Evolutionary conservation across 2,888 invertebrate species (phyloP).

Genomic region (Palloptera scutellata): DNA sequence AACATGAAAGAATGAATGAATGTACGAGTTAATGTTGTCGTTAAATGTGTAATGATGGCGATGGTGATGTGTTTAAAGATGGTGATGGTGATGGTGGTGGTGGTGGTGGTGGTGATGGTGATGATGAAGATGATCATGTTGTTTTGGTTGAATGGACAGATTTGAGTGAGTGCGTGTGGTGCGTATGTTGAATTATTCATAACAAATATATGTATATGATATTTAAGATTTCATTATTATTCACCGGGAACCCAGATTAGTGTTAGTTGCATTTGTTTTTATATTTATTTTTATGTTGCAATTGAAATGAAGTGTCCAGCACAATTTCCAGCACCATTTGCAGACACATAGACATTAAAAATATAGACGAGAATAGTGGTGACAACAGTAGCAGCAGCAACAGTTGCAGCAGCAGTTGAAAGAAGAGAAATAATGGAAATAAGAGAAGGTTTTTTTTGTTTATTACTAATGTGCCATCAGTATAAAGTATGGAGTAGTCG

Average conservation of each 20-base stretch:
- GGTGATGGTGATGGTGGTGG: constrained; percentile 16
- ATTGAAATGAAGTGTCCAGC: neutral
- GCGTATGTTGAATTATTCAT: neutral
- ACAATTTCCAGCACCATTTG: neutral
- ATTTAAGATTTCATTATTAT: constrained; percentile 17
- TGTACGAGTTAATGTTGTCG: constrained; percentile 21
- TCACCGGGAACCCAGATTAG: constrained; percentile 19
- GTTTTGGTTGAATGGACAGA: neutral
- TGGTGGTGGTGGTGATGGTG: constrained; percentile 12
- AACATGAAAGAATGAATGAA: constrained; percentile 29
- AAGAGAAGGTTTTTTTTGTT: neutral
- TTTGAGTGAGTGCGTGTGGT: neutral
- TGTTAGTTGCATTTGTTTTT: constrained; percentile 5
- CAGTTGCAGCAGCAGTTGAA: neutral
- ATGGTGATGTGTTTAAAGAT: constrained; percentile 11
- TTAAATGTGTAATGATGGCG: constrained; percentile 12
- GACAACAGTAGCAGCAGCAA: neutral
- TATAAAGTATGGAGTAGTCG: too few species aligned
- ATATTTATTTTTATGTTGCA: neutral
- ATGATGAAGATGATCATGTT: neutral
- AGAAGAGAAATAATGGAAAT: constrained; percentile 9
- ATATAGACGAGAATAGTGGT: neutral
- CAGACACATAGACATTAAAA: neutral
- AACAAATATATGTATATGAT: neutral
- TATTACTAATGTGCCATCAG: too few species aligned